Percentiles rank a stretch among this genome's conserved stretches.
These are phyloP conservation scores for Theropithecus gelada DNA, from an alignment of 2,113 vertebrate species.

Conservation along the genomic window DNA sequence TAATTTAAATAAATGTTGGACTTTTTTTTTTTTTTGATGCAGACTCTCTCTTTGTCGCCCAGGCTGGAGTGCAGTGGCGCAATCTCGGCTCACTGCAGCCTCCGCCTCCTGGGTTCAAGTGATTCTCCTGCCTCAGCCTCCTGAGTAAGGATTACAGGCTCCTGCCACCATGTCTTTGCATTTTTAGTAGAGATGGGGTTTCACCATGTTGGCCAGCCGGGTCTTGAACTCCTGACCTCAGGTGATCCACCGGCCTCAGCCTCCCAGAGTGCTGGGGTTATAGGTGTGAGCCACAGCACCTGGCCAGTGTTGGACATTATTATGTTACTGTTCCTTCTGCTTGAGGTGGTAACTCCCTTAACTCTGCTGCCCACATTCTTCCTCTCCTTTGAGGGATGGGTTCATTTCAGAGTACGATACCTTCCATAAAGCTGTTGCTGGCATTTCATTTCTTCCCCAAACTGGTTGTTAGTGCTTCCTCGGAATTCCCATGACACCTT, in stretches of 20 bases:
- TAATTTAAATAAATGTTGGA: conserved; percentile 17
- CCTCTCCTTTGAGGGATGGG: background rate
- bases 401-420: background rate
- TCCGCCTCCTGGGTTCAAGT: too few species aligned
- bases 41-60: too few species aligned
- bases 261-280: background rate
- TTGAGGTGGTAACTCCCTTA: background rate
- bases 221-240: background rate
- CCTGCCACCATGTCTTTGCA: too few species aligned
- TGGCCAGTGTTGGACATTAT: background rate
- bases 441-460: background rate
- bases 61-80: too few species aligned
- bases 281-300: background rate
- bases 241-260: background rate
- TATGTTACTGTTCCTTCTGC: conserved; percentile 8
- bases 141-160: too few species aligned
- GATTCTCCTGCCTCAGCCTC: too few species aligned
- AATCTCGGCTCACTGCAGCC: too few species aligned
- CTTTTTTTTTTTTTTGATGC: background rate
- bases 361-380: background rate
- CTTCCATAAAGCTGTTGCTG: background rate
- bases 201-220: background rate
- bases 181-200: background rate
- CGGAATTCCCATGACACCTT: background rate
- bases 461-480: background rate